Percentiles rank a stretch among this genome's conserved stretches.
Conservation (phyloP, 2,113 vertebrate species). For the Leptobrachium leishanense region DNA sequence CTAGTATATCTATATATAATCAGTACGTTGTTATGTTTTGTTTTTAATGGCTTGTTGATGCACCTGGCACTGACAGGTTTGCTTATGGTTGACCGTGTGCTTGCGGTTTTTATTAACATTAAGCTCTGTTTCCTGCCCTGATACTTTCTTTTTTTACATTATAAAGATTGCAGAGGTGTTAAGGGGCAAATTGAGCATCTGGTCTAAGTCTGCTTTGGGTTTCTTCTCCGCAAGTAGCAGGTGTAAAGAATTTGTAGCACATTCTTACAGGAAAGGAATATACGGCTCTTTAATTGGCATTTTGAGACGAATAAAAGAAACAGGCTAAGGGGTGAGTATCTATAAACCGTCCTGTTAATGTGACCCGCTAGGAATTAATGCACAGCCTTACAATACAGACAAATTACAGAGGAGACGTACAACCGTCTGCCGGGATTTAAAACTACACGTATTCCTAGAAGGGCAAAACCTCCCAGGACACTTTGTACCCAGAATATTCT, state of each 20-base stretch:
- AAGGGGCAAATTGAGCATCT: no score
- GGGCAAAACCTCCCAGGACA: constrained; percentile 22
- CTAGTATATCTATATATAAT: no score
- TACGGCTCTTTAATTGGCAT: not conserved
- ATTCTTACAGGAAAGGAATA: constrained; percentile 5
- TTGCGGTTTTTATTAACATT: no score
- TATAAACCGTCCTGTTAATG: constrained; percentile 32
- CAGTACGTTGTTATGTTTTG: no score
- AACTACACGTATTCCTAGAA: constrained; percentile 36
- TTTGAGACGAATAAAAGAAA: constrained; percentile 13
- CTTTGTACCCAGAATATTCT: constrained; percentile 29
- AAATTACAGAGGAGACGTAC: constrained; percentile 10
- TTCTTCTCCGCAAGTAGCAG: not conserved
- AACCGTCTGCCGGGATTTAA: constrained; percentile 6
- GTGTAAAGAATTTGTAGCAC: not conserved
- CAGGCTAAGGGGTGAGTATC: constrained; percentile 11
- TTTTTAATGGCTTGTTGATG: no score
- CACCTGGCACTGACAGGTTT: no score
- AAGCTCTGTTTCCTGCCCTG: no score
- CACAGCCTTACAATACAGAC: constrained; percentile 1
- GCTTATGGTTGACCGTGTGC: no score
- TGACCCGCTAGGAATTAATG: constrained; percentile 23
- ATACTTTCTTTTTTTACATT: no score
- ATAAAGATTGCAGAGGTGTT: no score
- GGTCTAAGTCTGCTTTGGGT: not conserved